Conservation (phyloP, 1,140 invertebrate species). For the Drosophila auraria region DNA sequence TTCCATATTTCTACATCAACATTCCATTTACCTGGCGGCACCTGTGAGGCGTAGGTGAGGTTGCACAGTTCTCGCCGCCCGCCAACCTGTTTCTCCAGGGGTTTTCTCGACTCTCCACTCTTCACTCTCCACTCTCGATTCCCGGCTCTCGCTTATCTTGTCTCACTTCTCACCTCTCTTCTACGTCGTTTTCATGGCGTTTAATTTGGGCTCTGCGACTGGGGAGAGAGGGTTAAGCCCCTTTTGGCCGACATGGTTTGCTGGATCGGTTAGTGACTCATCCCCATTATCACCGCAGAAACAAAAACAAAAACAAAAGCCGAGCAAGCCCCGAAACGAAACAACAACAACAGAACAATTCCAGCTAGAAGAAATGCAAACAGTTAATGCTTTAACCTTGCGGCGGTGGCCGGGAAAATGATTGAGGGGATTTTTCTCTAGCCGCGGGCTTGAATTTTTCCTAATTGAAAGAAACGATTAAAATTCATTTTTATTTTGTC, state of each 20-base stretch:
- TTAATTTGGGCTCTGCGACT: slow-evolving; percentile 49
- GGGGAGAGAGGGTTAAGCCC: slow-evolving; percentile 35
- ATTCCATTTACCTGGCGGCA: slow-evolving; percentile 46
- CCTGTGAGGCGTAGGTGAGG: slow-evolving; percentile 57
- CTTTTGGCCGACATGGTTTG: slow-evolving; percentile 58
- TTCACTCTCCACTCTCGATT: slow-evolving; percentile 1
- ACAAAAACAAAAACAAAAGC: slow-evolving; percentile 23
- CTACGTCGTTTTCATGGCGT: slow-evolving; percentile 40
- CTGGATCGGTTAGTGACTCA: slow-evolving; percentile 56
- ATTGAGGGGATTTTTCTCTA: not conserved
- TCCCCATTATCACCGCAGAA: slow-evolving; percentile 24
- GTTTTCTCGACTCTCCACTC: not conserved
- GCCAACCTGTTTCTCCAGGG: slow-evolving; percentile 48
- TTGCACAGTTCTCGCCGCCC: slow-evolving; percentile 52
- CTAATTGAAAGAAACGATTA: slow-evolving; percentile 8
- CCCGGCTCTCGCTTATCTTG: not conserved
- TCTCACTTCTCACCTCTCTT: slow-evolving; percentile 24
- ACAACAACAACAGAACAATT: slow-evolving; percentile 8
- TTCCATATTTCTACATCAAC: slow-evolving; percentile 29
- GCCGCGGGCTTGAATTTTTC: not conserved
- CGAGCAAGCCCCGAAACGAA: slow-evolving; percentile 20
- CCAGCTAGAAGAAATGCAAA: slow-evolving; percentile 24
- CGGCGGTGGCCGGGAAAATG: not conserved
- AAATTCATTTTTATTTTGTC: not conserved
- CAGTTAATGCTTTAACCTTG: slow-evolving; percentile 22